Base-by-base conservation (phyloP, 2,888 invertebrate genomes). In the Pristionchus exspectatus region DNA sequence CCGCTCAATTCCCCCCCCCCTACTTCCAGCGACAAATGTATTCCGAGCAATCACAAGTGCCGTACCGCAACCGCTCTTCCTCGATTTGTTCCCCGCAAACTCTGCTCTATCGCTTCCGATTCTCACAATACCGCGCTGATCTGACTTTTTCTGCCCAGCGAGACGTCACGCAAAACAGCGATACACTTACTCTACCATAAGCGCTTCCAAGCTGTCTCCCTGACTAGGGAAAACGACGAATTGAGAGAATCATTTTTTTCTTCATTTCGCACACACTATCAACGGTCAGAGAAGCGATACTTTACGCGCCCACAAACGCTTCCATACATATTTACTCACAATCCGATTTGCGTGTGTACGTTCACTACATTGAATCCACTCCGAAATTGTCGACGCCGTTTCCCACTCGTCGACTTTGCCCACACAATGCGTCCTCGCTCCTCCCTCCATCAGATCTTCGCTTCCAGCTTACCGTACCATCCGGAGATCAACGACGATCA, bases 401-500 rank as follows among this genome's bases (percentile, higher is more conserved):
- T 54, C n/a, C 27, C 44, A 50, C 27, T 56, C 83, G 50, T 56
- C 83, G 21, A 30, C 56, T 10, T 54, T 27, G 18, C 24, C 27
- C n/a, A 38, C 83, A 38, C 54, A 9, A 18, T 44, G 24, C 81
- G 18, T 33, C 44, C 44, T 9, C 44, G 44, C 44, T 81, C 83
- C 1, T 38, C 24, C 44, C 21, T 59, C 12, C 30, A 56, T 4
- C n/a, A 21, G 84, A 27, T 59, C 54, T 81, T 50, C 50, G 44
- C 77, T 30, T 77, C 12, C 77, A 33, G 77, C 9, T 72, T 72
- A 18, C 30, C 38, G 30, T 50, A 50, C 86, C 27, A n/a, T 86
- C 66, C 44, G 44, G 44, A 50, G 77, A 77, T 50, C 24, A 50
- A 77, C 21, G 69, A 77, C 21, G 69, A 69, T 74, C 74, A 38